Evolutionary conservation across 2,888 invertebrate genomes (phyloP), one percentile per base, ranked within the genome.

Genomic region (Cyrtodaria siliqua): DNA sequence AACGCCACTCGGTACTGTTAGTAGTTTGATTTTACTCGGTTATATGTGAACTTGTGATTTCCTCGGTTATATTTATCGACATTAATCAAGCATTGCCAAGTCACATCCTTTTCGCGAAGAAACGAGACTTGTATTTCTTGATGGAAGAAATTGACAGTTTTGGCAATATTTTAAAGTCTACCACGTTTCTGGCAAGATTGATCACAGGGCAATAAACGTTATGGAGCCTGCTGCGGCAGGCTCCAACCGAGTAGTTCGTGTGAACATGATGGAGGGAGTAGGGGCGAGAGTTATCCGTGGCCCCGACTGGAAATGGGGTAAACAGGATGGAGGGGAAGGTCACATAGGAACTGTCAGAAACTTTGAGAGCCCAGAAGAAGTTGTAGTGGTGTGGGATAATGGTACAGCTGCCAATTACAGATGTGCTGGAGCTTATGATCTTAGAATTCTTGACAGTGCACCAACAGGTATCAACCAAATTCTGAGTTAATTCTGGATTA

Each of bases 241-340:
- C 42, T 85, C 87, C 42, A 90, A 88, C 63, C 86, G 91, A 52
- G 89, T 87, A 44, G 88, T 89, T n/a, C 84, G 91, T 44, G 87
- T 89, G 33, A 91, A 88, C 69, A 96, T 97, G 95, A 97, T 97
- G 96, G 98, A 98, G 94, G 98, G 98, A 82, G 98, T 98, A 63
- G 98, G 98, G 63, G 97, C 97, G 38, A 95, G 98, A 85, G 98
- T 99, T 53, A 97, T 98, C 88, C 95, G 99, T 89, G 98, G 98
- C 49, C 97, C 98, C 78, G 98, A 98, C 93, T 99, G 99, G 99
- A 99, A 99, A 95, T 99, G 98, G 98, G 98, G 97, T 93, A 98
- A 98, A 95, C 98, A 99, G 96, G 93, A 92, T 83, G 92, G 99
- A 64, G 98, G 99, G 44, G 99, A 99, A 93, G 99, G 99, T 18